Evolutionary conservation across 2,113 vertebrate genomes (phyloP).

Genomic region (Microcebus jonahi): DNA sequence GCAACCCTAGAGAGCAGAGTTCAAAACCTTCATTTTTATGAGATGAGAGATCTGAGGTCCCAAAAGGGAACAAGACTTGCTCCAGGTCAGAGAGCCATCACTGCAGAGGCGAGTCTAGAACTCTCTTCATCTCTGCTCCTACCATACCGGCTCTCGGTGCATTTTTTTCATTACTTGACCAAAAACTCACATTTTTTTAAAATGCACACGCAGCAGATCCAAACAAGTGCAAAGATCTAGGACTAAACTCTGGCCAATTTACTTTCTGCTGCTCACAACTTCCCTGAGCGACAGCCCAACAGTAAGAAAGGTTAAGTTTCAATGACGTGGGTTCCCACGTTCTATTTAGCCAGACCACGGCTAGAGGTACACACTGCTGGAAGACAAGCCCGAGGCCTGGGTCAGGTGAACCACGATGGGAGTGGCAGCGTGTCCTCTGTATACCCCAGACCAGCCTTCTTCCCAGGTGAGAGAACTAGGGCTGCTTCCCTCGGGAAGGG

Average conservation of each 20-base stretch:
- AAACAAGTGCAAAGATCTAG: background rate
- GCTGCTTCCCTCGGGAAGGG: background rate
- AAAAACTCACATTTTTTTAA: background rate
- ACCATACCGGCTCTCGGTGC: background rate
- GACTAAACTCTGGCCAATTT: background rate
- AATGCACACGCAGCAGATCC: background rate
- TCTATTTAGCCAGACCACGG: fast-evolving
- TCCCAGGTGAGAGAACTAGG: background rate
- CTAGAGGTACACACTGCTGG: background rate
- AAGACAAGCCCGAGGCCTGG: background rate
- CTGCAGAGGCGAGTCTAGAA: background rate
- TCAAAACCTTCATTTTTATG: background rate
- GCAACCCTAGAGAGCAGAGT: background rate
- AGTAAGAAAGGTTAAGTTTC: background rate
- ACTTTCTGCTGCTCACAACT: background rate
- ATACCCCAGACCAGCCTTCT: background rate
- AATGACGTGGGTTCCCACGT: background rate
- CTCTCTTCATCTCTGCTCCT: background rate
- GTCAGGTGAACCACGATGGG: fast-evolving
- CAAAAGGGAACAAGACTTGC: background rate
- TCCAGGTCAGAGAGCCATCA: background rate
- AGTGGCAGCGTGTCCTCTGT: no score
- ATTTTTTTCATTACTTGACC: background rate
- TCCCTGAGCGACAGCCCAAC: background rate
- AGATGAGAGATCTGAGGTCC: background rate